phyloP scores from a whole-genome alignment of 2,113 vertebrate species.

The Trogon surrucura region DNA sequence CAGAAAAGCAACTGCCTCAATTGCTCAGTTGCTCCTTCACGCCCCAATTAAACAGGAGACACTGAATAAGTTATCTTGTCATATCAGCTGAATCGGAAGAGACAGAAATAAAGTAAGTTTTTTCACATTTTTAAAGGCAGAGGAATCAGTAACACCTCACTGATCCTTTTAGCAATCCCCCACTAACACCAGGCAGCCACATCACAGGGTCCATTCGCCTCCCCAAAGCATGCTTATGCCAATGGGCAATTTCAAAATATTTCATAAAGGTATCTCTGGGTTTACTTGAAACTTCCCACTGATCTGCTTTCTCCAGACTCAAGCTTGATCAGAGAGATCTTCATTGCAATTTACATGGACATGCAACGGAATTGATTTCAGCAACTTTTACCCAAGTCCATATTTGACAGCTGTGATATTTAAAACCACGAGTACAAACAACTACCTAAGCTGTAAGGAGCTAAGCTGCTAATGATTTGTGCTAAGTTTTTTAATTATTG shows the following conservation, averaged over 20 bases:
- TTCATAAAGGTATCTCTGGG: neutral
- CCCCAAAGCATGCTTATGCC: neutral
- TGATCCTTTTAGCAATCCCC: neutral
- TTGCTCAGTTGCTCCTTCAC: neutral
- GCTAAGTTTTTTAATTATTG: neutral
- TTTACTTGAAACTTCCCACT: neutral
- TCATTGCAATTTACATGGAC: neutral
- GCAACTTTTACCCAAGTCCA: neutral
- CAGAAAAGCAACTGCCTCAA: neutral
- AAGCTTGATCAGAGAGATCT: neutral
- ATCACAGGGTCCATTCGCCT: neutral
- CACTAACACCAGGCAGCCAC: neutral
- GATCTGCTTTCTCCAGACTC: neutral
- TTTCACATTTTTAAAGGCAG: neutral
- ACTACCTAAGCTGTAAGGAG: neutral
- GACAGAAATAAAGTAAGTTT: neutral
- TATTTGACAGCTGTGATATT: neutral
- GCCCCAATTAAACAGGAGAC: neutral
- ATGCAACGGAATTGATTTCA: neutral
- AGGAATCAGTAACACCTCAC: neutral
- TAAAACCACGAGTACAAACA: neutral
- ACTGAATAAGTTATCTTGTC: neutral
- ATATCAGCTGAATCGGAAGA: neutral
- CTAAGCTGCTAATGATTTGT: neutral
- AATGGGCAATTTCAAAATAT: neutral